phyloP scores from a whole-genome alignment of 2,888 invertebrate genomes.

The Axea sp. region DNA sequence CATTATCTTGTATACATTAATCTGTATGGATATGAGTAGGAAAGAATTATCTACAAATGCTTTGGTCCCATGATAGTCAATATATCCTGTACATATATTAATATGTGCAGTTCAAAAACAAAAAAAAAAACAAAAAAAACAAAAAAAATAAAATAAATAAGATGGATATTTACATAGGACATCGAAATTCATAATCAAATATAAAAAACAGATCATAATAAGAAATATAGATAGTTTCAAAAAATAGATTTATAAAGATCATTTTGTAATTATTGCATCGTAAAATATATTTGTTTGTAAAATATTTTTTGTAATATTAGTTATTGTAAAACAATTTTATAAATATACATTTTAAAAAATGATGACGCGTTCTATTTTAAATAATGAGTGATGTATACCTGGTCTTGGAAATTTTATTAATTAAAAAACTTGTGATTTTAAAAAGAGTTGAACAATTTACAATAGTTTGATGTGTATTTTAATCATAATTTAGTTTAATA shows the following conservation, averaged over 20 bases:
- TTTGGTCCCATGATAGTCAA: slow-evolving; percentile 41
- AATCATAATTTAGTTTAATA: no score
- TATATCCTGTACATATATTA: slow-evolving; percentile 11
- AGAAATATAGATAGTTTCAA: slow-evolving; percentile 16
- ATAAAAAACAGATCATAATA: slow-evolving; percentile 1
- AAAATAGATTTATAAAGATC: slow-evolving; percentile 12
- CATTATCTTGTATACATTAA: background rate
- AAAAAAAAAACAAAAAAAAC: slow-evolving; percentile 1
- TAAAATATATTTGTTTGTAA: slow-evolving; percentile 24
- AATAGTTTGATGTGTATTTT: no score
- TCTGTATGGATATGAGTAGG: background rate
- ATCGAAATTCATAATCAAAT: slow-evolving; percentile 37
- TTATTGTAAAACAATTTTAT: slow-evolving; percentile 32
- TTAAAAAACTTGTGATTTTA: no score
- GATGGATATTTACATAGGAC: slow-evolving; percentile 8
- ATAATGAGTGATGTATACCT: no score
- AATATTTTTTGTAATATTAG: slow-evolving; percentile 20
- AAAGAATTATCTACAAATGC: slow-evolving; percentile 1
- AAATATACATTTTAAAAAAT: slow-evolving; percentile 25
- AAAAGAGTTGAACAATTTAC: no score
- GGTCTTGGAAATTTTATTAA: no score
- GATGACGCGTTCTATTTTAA: slow-evolving; percentile 3
- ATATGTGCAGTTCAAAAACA: slow-evolving; percentile 1
- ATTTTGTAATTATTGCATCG: slow-evolving; percentile 21
- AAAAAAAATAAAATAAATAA: no score